Base-by-base conservation (phyloP, 2,113 vertebrate species). In the Agapornis roseicollis region DNA sequence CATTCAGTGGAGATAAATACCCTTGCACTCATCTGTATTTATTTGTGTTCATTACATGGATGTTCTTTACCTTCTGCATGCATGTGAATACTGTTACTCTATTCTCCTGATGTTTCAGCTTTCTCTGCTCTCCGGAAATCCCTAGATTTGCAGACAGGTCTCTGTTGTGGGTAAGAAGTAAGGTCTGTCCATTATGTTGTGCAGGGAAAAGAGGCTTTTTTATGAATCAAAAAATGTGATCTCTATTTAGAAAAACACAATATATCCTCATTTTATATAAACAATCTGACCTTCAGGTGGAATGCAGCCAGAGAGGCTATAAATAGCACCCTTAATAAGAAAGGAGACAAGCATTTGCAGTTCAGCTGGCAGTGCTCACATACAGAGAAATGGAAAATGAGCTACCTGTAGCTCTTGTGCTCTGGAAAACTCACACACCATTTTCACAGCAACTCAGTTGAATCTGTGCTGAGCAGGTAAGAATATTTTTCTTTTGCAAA, bases 231-330 rank as follows among this genome's bases (percentile, higher is more conserved):
- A 97, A 97, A 96, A 96, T 72, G 79, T 86, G 28, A 80, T 96
- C 88, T 96, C 90, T 96, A 66, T 97, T 98, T 97, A 94, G 97
- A 97, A 97, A 96, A 85, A 61, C 85, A 63, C 93, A 95, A 61
- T 81, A 97, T 97, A 97, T 94, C 96, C 97, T 97, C 85, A 94
- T 68, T 97, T 91, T 53, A 44, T 35, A 83, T 97, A 97, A 98
- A 98, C 97, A 98, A 97, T 97, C 91, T 94, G 95, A 96, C 95
- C 77, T 91, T 68, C 97, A 85, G 88, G 89, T 97, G 97, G 98
- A 97, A 94, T 44, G 73, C 15, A 89, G 97, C 97, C 97, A 97
- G 94, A 68, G 29, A 35, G 64, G 63, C 92, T 98, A 98, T 97
- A 97, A 98, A 98, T 98, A 98, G 97, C 77, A 90, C 13, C 42